Evolutionary conservation across 92 coral and sea anemone species (phyloP), one percentile per base, ranked within the genome.

Genomic region (Epizoanthus fatuus): DNA sequence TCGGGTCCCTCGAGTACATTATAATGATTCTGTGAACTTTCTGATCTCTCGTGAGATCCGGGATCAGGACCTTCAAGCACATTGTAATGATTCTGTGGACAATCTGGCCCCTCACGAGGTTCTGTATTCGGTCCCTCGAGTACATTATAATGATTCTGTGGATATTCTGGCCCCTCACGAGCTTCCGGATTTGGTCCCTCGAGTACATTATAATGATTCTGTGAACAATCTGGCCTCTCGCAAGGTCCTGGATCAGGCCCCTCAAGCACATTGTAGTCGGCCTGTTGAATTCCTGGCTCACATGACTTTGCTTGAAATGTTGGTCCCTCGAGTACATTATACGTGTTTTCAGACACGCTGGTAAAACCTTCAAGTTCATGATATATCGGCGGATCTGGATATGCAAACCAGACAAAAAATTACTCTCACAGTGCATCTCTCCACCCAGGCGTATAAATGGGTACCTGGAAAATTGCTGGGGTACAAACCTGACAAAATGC

Each of bases 51-150:
- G 0, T 45, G 37, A 47, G 57, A 1, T 47, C 16, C 75, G 0
- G 37, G 57, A n/a, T 70, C 75, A 17, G 75, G 75, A 11, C 57
- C 75, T 20, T 70, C 75, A 6, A 70, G 75, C 44, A 70, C 57
- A 70, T 70, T 70, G 16, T 70, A 70, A 35, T 70, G 7, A 35
- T 13, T 37, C 4, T 12, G 5, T 35, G 19, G 20, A 15, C 14
- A 2, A 0, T 13, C 17, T 65, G 3, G 37, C 0, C 0, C 10
- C 52, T 47, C 12, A 7, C 1, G 0, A 47, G 9, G 1, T 47
- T 10, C 52, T 0, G 52, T 0, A 45, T 45, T 8, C 0, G 52
- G 52, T 1, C 45, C 74, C 16, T 71, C 76, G 17, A 71, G 56
- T 10, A 44, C 58, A 71, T 45, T 49, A 16, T 71, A 45, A 42